These are phyloP conservation scores for Eretmochelys imbricata DNA, from an alignment of 2,113 vertebrate genomes.

Conservation along the genomic window DNA sequence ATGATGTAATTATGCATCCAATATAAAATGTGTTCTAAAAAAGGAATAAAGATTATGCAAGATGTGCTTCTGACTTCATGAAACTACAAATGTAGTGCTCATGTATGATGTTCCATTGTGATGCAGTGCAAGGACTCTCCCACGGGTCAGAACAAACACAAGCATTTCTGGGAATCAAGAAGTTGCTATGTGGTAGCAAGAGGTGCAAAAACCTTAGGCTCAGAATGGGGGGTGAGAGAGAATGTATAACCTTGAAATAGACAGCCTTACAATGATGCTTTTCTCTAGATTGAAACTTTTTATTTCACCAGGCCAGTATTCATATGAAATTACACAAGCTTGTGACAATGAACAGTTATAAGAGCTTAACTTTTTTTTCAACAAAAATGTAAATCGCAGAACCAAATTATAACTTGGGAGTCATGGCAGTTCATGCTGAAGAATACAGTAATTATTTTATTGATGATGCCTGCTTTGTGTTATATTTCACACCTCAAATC, in stretches of 20 bases:
- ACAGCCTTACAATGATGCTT: neutral
- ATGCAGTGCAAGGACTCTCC: neutral
- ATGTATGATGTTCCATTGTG: neutral
- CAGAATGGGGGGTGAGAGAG: neutral
- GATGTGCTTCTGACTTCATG: neutral
- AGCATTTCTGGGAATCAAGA: neutral
- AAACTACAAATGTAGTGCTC: neutral
- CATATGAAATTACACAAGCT: neutral
- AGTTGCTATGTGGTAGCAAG: neutral
- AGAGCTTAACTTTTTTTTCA: neutral
- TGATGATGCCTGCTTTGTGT: neutral
- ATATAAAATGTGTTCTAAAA: neutral
- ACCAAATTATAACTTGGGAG: neutral
- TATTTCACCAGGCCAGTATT: neutral
- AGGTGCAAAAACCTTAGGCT: neutral
- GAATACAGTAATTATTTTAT: neutral
- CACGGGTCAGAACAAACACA: neutral
- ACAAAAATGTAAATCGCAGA: neutral
- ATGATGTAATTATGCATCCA: neutral
- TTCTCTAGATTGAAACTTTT: neutral
- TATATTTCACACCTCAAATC: neutral
- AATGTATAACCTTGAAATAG: neutral
- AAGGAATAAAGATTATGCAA: neutral
- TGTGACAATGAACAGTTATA: neutral
- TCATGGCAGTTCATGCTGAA: neutral